Conservation (phyloP, 2,113 vertebrate species). For the Toxotes chatareus region DNA sequence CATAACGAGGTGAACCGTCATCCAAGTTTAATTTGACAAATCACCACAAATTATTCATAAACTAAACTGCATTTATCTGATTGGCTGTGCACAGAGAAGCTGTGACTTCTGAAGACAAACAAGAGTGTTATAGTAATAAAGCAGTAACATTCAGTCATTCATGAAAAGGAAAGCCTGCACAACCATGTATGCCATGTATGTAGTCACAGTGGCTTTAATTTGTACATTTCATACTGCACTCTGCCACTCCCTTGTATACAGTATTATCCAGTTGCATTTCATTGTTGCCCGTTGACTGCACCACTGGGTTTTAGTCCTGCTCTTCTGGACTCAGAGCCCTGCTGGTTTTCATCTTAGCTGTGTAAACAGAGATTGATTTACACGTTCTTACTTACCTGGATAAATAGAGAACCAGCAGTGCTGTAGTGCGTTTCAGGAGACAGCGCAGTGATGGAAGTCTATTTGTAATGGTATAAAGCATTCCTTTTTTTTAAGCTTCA, state of each 20-base stretch:
- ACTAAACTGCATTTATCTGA: not conserved
- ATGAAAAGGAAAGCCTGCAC: too few relatives aligned
- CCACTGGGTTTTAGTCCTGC: not conserved
- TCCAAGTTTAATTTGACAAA: conserved; percentile 29
- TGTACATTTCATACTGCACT: not conserved
- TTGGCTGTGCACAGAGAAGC: not conserved
- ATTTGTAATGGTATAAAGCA: not conserved
- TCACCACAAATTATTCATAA: conserved; percentile 17
- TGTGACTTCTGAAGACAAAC: not conserved
- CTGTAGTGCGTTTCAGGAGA: not conserved
- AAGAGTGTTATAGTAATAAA: not conserved
- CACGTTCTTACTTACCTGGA: not conserved
- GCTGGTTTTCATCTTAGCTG: conserved; percentile 26
- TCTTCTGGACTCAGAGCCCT: not conserved
- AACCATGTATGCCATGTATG: not conserved
- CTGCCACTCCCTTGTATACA: not conserved
- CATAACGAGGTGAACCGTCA: not conserved
- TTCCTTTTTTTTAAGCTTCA: not conserved
- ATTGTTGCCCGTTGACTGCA: not conserved
- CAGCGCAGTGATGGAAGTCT: not conserved
- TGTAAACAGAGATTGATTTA: conserved; percentile 27
- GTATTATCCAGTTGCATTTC: not conserved
- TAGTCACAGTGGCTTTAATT: not conserved
- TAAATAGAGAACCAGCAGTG: conserved; percentile 1
- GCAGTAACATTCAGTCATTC: too few relatives aligned